Conservation (phyloP, 2,888 invertebrate species). For the Spisula subtruncata region DNA sequence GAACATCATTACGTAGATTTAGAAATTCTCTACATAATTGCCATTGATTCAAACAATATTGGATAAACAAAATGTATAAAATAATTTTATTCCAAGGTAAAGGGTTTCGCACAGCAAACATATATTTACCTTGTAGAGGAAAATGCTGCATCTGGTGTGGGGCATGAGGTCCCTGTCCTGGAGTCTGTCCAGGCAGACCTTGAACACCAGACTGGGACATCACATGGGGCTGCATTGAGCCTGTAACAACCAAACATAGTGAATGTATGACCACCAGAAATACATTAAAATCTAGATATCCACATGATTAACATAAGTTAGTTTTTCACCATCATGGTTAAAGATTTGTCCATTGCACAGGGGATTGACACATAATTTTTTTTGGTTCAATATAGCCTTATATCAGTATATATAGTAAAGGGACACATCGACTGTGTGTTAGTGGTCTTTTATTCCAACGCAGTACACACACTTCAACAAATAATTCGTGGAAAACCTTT, state of each 20-base stretch:
- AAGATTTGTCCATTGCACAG: too few species aligned
- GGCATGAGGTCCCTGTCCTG: slow-evolving; percentile 62
- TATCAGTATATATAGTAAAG: too few species aligned
- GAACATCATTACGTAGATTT: background rate
- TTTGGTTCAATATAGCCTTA: too few species aligned
- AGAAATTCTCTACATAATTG: background rate
- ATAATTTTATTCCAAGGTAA: background rate
- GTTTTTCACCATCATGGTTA: too few species aligned
- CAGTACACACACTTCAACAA: too few species aligned
- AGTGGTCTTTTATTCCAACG: too few species aligned
- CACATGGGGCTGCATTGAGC: slow-evolving; percentile 63
- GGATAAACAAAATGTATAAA: background rate
- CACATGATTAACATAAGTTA: too few species aligned
- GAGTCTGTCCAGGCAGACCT: slow-evolving; percentile 55
- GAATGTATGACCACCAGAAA: background rate
- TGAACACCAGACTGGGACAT: slow-evolving; percentile 69
- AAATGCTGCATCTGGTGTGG: slow-evolving; percentile 73
- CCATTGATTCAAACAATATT: background rate
- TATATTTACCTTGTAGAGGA: slow-evolving; percentile 72
- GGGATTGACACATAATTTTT: too few species aligned
- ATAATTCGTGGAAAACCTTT: too few species aligned
- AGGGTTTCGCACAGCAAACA: background rate
- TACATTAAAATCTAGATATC: too few species aligned
- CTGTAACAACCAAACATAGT: slow-evolving; percentile 11
- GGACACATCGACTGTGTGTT: too few species aligned